A percentile compares a stretch with the other conserved stretches of the same genome.
phyloP scores from a whole-genome alignment of 2,797 vertebrate genomes.

The Pangasius mekongensis region DNA sequence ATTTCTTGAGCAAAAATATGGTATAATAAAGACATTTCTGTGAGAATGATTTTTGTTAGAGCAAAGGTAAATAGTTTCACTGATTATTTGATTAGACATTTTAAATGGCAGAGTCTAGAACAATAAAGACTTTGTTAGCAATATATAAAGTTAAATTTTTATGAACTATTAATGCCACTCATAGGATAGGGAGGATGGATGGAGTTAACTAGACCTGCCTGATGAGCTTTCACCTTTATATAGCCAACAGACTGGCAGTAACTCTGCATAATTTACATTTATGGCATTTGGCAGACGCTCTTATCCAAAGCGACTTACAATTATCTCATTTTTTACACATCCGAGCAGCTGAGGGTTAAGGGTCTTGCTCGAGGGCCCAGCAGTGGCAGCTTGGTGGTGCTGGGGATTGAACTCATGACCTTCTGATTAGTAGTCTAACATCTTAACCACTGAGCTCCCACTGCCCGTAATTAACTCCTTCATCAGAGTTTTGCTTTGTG shows the following conservation, averaged over 20 bases:
- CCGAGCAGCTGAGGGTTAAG: too few species aligned
- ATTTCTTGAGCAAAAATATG: neutral
- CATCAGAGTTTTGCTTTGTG: too few species aligned
- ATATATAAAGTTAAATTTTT: neutral
- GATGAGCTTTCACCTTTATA: neutral
- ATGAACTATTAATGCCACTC: neutral
- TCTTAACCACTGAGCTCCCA: too few species aligned
- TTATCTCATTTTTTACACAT: too few species aligned
- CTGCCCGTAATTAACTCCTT: neutral
- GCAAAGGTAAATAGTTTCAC: neutral
- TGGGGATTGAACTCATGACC: too few species aligned
- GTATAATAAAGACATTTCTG: neutral
- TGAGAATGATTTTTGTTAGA: neutral
- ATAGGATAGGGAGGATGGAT: neutral
- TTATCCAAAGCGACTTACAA: too few species aligned
- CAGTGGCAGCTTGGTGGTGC: too few species aligned
- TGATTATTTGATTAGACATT: neutral
- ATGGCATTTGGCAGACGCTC: too few species aligned
- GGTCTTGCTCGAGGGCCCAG: too few species aligned
- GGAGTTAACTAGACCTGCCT: neutral
- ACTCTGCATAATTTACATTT: neutral
- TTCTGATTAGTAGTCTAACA: too few species aligned
- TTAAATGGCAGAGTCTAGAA: neutral
- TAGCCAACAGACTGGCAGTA: neutral
- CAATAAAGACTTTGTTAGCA: neutral